Evolutionary conservation across 1,140 invertebrate species (phyloP).

Genomic region (Hetaerina americana): DNA sequence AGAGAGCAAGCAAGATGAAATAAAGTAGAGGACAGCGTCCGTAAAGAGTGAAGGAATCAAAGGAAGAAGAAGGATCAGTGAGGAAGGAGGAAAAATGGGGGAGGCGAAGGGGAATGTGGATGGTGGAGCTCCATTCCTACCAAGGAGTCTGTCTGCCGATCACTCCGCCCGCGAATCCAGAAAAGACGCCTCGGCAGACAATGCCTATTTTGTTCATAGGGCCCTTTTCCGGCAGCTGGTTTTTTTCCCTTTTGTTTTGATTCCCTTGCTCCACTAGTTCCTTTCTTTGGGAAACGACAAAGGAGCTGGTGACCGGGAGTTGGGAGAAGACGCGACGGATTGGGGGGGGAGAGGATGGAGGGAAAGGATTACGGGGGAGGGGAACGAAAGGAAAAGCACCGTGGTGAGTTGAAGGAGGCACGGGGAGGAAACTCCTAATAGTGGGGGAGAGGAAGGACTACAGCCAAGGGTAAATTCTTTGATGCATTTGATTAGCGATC

Average conservation of each 20-base stretch:
- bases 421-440: too few species aligned
- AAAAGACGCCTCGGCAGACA: neutral
- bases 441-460: too few species aligned
- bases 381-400: neutral
- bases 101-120: neutral
- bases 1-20: too few species aligned
- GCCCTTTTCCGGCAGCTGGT: neutral
- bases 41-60: too few species aligned
- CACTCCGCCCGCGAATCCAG: neutral
- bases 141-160: neutral
- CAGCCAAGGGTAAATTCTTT: too few species aligned
- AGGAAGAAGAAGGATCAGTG: too few species aligned
- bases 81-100: neutral
- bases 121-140: neutral
- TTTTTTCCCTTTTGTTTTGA: neutral
- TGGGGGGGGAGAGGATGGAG: neutral
- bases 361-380: neutral
- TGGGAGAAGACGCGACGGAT: too few species aligned
- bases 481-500: too few species aligned
- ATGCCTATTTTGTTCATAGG: neutral
- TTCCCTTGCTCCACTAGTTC: neutral
- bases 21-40: too few species aligned
- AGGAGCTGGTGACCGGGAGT: too few species aligned
- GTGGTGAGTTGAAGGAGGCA: too few species aligned
- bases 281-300: neutral